Evolutionary conservation across 1,140 invertebrate species (phyloP), one percentile per base, ranked within the genome.

Genomic region (Drosophila pectinifera): DNA sequence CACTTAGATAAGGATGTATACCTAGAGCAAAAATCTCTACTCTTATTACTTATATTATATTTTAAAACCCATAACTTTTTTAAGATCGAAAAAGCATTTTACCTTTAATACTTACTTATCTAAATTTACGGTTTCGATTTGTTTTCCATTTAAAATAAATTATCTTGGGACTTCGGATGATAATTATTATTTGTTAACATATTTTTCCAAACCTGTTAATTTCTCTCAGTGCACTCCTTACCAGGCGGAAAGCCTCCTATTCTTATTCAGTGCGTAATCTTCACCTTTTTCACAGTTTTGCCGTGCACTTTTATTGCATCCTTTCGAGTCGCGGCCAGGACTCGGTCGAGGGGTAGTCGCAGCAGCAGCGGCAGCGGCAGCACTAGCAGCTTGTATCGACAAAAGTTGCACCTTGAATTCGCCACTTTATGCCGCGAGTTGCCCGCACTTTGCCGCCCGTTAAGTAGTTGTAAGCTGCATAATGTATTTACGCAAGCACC

Each of bases 391-490:
- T 70, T 88, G 83, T 88, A 88, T 88, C 84, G 83, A 69, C 63
- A 83, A 89, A 88, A 85, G 82, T 85, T 86, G 73, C 78, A 75
- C 81, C 78, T 85, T 69, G 78, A 80, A 84, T 85, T 84, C 64
- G 73, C 81, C 72, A 84, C 59, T 84, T 85, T 84, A 74, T 80
- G 81, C 81, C 73, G 69, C 55, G 34, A 41, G 58, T 39, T 24
- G 41, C 67, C 55, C 48, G 42, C 55, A 63, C 70, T 69, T 58
- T 36, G 24, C 45, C 31, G 41, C 22, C 20, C 22, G 80, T 73
- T 88, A 88, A 88, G 83, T 88, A 88, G 83, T 88, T 88, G 83
- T 88, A 88, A 88, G 83, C 80, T 88, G 83, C 83, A 88, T 88
- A 88, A 88, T 88, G 83, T 88, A 88, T 88, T 89, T 88, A 88